Evolutionary conservation across 2,888 invertebrate genomes (phyloP).

Genomic region (Scaptomyza polygonia): DNA sequence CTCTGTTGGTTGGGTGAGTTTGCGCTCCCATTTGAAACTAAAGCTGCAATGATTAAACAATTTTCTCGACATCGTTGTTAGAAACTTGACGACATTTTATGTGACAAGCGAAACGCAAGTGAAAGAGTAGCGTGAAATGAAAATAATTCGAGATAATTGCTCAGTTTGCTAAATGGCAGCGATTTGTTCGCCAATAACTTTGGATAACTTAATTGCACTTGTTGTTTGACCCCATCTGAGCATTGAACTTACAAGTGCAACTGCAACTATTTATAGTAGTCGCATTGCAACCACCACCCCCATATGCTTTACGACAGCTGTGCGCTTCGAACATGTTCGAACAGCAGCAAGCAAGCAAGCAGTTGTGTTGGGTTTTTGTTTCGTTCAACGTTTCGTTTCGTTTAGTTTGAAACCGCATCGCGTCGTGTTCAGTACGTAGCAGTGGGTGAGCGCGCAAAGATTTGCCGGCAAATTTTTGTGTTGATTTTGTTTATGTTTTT

Average conservation of each 20-base stretch:
- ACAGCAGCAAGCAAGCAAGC: too few species aligned
- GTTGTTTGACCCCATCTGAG: slow-evolving; percentile 53
- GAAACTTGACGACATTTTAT: slow-evolving; percentile 51
- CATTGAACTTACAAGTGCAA: slow-evolving; percentile 63
- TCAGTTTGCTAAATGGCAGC: slow-evolving; percentile 64
- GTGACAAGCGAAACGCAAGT: slow-evolving; percentile 38
- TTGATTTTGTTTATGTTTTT: slow-evolving; percentile 59
- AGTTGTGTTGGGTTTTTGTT: slow-evolving; percentile 3
- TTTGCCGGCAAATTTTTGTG: slow-evolving; percentile 39
- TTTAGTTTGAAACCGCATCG: slow-evolving; percentile 42
- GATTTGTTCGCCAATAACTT: slow-evolving; percentile 70
- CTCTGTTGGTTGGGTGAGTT: slow-evolving; percentile 25
- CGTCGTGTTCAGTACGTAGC: slow-evolving; percentile 38
- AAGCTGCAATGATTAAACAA: slow-evolving; percentile 77
- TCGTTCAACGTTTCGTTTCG: slow-evolving; percentile 12
- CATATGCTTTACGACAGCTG: slow-evolving; percentile 18
- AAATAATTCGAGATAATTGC: slow-evolving; percentile 68
- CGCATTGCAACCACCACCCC: slow-evolving; percentile 24
- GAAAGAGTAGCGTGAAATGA: slow-evolving; percentile 4
- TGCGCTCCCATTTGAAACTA: slow-evolving; percentile 59
- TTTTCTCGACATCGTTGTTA: slow-evolving; percentile 44
- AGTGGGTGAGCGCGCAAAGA: slow-evolving; percentile 8
- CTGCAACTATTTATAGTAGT: slow-evolving; percentile 54
- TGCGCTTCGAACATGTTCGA: slow-evolving; percentile 28
- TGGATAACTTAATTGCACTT: slow-evolving; percentile 60